Conservation (phyloP, 2,113 vertebrate genomes). For the Azemiops feae region DNA sequence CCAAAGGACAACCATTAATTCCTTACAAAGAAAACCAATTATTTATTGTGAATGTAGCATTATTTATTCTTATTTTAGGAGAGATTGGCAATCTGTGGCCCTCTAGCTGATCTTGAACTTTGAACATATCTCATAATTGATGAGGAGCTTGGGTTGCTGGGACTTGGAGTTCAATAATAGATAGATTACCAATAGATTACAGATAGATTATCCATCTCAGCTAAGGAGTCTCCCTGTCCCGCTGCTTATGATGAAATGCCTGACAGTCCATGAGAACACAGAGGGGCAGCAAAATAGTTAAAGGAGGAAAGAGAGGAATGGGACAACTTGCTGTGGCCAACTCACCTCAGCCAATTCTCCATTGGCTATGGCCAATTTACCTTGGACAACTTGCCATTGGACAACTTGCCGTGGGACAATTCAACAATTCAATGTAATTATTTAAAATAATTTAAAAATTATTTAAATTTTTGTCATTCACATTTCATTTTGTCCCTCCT, state of each 20-base stretch:
- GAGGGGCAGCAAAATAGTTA: not conserved
- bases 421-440: not conserved
- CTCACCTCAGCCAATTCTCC: not conserved
- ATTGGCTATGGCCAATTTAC: not conserved
- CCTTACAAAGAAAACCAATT: not conserved
- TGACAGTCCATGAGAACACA: not conserved
- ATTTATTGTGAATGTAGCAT: not conserved
- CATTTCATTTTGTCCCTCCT: too few relatives aligned
- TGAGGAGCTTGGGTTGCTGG: not conserved
- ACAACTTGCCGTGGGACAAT: not conserved
- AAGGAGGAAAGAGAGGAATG: not conserved
- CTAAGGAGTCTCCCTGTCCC: not conserved
- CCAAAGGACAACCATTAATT: not conserved
- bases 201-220: not conserved
- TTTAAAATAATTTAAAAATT: not conserved
- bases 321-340: not conserved
- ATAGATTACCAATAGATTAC: not conserved
- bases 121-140: not conserved
- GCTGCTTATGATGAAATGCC: not conserved
- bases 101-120: not conserved
- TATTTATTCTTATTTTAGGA: not conserved
- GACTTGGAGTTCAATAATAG: not conserved
- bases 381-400: not conserved
- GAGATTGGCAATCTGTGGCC: not conserved
- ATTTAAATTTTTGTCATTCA: not conserved